Evolutionary conservation across 2,113 vertebrate genomes (phyloP).

Genomic region (Drymodes brunneopygia): DNA sequence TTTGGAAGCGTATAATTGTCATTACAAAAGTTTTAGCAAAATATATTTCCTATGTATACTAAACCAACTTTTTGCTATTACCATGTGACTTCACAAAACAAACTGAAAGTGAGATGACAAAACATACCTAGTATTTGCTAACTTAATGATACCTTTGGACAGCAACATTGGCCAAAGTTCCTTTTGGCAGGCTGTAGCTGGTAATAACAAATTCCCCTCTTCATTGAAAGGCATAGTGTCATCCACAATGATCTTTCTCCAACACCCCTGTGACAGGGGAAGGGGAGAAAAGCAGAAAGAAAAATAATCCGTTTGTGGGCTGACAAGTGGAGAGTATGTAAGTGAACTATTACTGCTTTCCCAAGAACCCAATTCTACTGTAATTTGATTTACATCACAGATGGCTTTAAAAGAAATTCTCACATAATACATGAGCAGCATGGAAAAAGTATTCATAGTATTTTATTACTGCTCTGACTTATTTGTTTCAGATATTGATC

Average conservation of each 20-base stretch:
- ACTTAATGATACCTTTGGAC: slow-evolving; percentile 90
- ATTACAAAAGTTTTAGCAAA: background rate
- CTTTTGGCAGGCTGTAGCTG: slow-evolving; percentile 74
- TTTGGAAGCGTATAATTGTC: background rate
- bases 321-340: background rate
- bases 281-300: background rate
- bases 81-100: background rate
- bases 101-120: background rate
- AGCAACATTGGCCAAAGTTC: slow-evolving; percentile 96
- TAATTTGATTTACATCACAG: background rate
- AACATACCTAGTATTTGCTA: slow-evolving; percentile 88
- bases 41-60: background rate
- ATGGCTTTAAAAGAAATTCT: slow-evolving; percentile 9
- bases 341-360: background rate
- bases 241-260: slow-evolving; percentile 91
- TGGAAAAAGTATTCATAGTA: background rate
- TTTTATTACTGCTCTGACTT: background rate
- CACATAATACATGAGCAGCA: background rate
- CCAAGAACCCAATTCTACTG: background rate
- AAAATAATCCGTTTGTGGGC: background rate
- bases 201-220: slow-evolving; percentile 84
- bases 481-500: background rate
- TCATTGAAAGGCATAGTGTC: slow-evolving; percentile 88
- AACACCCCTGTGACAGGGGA: slow-evolving; percentile 80
- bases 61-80: background rate